Evolutionary conservation across 2,113 vertebrate genomes (phyloP), one percentile per base, ranked within the genome.

Genomic region (Cephalopterus ornatus): DNA sequence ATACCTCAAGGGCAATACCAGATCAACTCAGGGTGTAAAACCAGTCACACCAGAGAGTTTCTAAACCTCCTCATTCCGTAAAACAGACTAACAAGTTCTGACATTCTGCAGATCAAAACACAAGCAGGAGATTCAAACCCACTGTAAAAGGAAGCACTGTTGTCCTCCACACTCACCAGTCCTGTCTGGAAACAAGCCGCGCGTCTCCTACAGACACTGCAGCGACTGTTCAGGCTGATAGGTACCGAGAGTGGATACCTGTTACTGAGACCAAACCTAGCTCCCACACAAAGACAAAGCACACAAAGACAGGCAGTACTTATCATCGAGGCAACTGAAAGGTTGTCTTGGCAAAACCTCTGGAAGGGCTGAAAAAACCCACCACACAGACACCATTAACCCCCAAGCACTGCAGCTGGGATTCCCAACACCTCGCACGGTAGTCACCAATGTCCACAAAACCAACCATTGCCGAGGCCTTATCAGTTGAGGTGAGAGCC

Each of bases 141-240:
- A 15, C 37, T 59, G 47, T 42, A 24, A 56, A 67, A 50, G 78
- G 71, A 67, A n/a, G 27, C 18, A 37, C 28, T 86, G 17, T 32
- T 20, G 8, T 67, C n/a, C 19, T 42, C 65, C 75, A 50, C 66
- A 32, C 11, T 37, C 66, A 67, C 58, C 21, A 9, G 35, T 67
- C 56, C 41, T 79, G 61, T 55, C 50, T 94, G 49, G 82, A 96
- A 94, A 92, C 19, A 52, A 94, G 41, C 7, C 27, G 24, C 75
- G 82, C 65, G 28, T 41, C 19, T 88, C 70, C 47, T 27, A 63
- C n/a, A 86, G 84, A 80, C 42, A 37, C 32, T 14, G 28, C 11
- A n/a, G 26, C 8, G 6, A 59, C 93, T 52, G 15, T 10, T 91
- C 42, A 85, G 30, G 46, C 73, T 62, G 71, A 81, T 65, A 24